Percentiles rank a stretch among this genome's conserved stretches.
These are phyloP conservation scores for Zosterops pallidus DNA, from an alignment of 2,113 vertebrate species.

Conservation along the genomic window DNA sequence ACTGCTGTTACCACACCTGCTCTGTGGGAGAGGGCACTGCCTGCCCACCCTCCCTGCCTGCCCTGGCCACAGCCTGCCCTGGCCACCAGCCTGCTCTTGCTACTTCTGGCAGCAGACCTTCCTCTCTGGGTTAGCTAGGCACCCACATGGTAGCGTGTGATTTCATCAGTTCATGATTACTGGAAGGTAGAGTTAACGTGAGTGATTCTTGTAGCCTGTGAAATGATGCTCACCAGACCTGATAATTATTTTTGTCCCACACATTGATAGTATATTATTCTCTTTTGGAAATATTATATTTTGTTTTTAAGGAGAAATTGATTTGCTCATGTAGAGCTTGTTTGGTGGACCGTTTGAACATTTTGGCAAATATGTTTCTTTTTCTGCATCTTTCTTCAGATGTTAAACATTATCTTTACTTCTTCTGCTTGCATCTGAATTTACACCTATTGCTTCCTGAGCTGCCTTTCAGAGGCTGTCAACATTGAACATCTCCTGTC, in stretches of 20 bases:
- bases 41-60: neutral
- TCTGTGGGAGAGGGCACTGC: neutral
- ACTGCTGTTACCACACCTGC: neutral
- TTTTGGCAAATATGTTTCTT: neutral
- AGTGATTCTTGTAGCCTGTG: neutral
- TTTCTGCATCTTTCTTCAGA: neutral
- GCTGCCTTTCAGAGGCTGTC: neutral
- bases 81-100: neutral
- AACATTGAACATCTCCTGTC: neutral
- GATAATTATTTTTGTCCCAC: accelerated
- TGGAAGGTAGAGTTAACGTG: neutral
- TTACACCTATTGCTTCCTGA: neutral
- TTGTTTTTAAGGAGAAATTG: neutral
- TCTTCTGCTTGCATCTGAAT: neutral
- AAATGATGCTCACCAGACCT: neutral
- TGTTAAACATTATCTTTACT: neutral
- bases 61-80: neutral
- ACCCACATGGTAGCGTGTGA: no score
- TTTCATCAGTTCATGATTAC: neutral
- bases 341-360: neutral
- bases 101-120: neutral
- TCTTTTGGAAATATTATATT: neutral
- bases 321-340: neutral
- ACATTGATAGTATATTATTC: neutral
- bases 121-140: neutral